These are phyloP conservation scores for Panthera tigris DNA, from an alignment of 2,113 vertebrate genomes.

Conservation along the genomic window DNA sequence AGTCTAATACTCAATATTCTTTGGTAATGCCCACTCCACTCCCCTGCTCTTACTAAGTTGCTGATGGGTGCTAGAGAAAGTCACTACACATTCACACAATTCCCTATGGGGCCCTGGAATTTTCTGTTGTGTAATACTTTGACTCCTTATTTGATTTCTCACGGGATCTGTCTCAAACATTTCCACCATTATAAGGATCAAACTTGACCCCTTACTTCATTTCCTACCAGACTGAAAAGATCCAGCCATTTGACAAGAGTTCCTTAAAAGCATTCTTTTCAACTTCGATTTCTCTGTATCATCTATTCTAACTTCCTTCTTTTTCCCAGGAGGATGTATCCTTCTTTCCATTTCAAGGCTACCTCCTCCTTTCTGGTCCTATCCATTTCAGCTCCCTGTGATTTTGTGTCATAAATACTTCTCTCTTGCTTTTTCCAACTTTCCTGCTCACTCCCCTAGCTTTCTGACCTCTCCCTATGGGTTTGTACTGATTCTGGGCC, in stretches of 20 bases:
- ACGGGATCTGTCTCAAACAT: not conserved
- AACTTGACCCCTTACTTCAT: not conserved
- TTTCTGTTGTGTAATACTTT: not conserved
- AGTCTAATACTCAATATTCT: too few species aligned
- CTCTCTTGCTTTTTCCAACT: not conserved
- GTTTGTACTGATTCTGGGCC: not conserved
- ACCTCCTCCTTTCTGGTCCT: not conserved
- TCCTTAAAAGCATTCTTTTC: not conserved
- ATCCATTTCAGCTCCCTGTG: not conserved
- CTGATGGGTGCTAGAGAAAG: not conserved
- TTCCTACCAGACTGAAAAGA: not conserved
- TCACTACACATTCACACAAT: not conserved
- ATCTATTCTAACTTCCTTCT: not conserved
- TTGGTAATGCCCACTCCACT: not conserved
- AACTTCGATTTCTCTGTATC: not conserved
- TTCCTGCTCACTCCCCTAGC: not conserved
- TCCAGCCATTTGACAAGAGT: not conserved
- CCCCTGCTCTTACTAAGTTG: not conserved
- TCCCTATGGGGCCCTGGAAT: not conserved
- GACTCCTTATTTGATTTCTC: not conserved
- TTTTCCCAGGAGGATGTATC: not conserved
- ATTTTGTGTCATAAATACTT: not conserved
- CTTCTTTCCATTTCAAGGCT: not conserved
- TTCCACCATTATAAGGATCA: not conserved
- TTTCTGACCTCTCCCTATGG: not conserved